A percentile compares a stretch with the other conserved stretches of the same genome.
Conservation (phyloP, 2,797 vertebrate genomes). For the Tragopan temminckii region DNA sequence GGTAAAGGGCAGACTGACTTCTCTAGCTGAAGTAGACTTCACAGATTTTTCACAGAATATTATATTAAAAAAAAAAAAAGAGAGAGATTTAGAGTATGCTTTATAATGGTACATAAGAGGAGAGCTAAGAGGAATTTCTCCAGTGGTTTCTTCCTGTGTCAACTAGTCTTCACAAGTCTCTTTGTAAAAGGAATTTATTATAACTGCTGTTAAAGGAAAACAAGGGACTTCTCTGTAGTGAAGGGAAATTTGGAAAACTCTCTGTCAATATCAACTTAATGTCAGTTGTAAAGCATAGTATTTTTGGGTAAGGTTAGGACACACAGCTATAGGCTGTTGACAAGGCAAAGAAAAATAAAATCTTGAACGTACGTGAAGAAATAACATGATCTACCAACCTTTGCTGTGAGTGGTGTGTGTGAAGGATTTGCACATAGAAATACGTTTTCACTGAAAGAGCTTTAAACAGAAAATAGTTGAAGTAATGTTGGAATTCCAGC, state of each 20-base stretch:
- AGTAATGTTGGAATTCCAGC: neutral
- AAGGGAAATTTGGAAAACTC: neutral
- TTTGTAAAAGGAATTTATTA: neutral
- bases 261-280: conserved; percentile 22
- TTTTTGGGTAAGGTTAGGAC: neutral
- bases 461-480: neutral
- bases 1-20: neutral
- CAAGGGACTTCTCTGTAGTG: neutral
- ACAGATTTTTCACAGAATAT: neutral
- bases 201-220: neutral
- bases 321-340: neutral
- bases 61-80: neutral
- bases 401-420: neutral
- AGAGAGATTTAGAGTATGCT: neutral
- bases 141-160: neutral
- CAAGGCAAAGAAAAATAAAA: neutral
- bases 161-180: neutral
- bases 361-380: neutral
- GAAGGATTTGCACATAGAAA: neutral
- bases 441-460: neutral
- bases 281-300: neutral
- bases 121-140: neutral
- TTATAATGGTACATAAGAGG: neutral
- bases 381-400: neutral
- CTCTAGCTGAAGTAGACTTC: neutral